Percentiles rank a stretch among this genome's conserved stretches.
phyloP scores from a whole-genome alignment of 2,888 invertebrate genomes.

The Chironomus riparius region DNA sequence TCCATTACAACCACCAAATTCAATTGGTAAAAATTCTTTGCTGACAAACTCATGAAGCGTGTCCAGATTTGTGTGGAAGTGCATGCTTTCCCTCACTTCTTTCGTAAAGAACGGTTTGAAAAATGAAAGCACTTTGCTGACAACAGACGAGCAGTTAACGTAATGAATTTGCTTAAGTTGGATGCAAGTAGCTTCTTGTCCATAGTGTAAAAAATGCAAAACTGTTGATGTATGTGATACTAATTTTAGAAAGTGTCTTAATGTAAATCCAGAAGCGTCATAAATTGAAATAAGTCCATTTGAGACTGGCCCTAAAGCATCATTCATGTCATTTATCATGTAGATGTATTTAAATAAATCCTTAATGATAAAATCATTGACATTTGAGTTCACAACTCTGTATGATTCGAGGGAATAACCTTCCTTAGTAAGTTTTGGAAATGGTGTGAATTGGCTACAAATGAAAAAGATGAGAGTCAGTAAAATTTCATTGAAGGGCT shows the following conservation, averaged over 20 bases:
- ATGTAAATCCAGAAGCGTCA: background rate
- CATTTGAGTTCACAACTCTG: background rate
- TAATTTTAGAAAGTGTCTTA: background rate
- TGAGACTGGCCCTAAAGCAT: background rate
- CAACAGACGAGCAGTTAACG: slow-evolving; percentile 2
- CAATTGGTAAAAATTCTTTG: background rate
- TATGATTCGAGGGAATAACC: background rate
- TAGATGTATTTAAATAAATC: background rate
- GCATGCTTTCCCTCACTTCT: background rate
- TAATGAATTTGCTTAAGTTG: slow-evolving; percentile 5
- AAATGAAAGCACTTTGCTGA: background rate
- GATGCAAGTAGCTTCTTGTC: background rate
- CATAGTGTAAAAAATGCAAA: background rate
- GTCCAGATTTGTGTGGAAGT: background rate
- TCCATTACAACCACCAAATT: background rate
- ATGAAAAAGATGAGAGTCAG: too few species aligned
- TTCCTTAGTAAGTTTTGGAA: background rate
- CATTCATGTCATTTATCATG: background rate
- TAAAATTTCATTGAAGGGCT: too few species aligned
- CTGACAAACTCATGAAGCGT: background rate
- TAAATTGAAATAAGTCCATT: background rate
- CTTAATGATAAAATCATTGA: background rate
- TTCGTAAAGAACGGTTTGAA: slow-evolving; percentile 7
- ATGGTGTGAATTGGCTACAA: background rate
- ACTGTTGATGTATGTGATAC: background rate